Conservation (phyloP, 2,888 invertebrate species). For the Idaea dimidiata region DNA sequence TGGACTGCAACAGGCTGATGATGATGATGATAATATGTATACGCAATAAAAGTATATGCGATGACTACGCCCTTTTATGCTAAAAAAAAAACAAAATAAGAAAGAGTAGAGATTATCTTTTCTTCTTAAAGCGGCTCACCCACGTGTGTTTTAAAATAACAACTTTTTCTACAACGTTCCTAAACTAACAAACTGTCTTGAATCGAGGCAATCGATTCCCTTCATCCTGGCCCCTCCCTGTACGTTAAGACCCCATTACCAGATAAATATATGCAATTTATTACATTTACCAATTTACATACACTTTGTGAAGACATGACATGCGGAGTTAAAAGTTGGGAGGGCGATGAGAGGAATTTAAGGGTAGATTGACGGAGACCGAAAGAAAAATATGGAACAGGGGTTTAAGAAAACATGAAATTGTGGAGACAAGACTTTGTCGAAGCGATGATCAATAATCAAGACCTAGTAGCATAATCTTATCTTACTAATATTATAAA, state of each 20-base stretch:
- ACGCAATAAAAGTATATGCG: too few species aligned
- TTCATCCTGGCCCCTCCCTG: constrained; percentile 49
- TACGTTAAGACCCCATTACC: constrained; percentile 67
- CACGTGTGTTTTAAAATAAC: background rate
- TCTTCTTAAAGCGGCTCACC: too few species aligned
- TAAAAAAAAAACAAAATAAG: too few species aligned
- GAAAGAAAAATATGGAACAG: constrained; percentile 2
- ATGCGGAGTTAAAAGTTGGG: constrained; percentile 65
- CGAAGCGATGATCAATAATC: too few species aligned
- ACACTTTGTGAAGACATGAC: constrained; percentile 64
- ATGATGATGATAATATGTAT: too few species aligned
- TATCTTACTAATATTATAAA: too few species aligned
- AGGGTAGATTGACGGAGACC: constrained; percentile 28
- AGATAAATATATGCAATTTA: constrained; percentile 78
- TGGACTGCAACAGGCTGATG: too few species aligned
- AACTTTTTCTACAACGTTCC: constrained; percentile 17
- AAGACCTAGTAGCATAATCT: too few species aligned
- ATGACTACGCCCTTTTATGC: too few species aligned
- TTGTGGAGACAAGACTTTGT: background rate
- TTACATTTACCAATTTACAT: constrained; percentile 80
- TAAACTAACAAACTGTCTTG: constrained; percentile 33
- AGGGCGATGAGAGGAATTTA: constrained; percentile 36
- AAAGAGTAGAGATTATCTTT: too few species aligned
- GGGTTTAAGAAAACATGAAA: background rate
- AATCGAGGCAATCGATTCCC: constrained; percentile 43